These are phyloP conservation scores for Platyscapa corneri DNA, from an alignment of 1,140 invertebrate species.

Conservation along the genomic window DNA sequence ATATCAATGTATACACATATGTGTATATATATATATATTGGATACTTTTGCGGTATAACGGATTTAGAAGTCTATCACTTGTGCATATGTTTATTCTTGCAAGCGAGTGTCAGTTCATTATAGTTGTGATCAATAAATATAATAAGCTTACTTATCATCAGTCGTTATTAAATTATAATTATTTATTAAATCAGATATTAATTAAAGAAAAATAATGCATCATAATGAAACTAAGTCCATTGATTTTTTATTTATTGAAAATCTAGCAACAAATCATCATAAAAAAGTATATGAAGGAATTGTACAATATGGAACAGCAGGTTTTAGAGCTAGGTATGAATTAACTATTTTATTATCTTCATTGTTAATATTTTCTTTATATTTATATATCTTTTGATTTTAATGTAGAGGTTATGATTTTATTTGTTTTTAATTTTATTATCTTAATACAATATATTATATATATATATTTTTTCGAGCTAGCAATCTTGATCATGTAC, in stretches of 20 bases:
- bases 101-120: background rate
- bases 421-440: background rate
- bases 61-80: no score
- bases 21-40: background rate
- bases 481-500: slow-evolving; percentile 87
- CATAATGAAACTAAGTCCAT: background rate
- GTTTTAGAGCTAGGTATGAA: slow-evolving; percentile 79
- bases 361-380: background rate
- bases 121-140: background rate
- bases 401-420: background rate
- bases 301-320: slow-evolving; percentile 83
- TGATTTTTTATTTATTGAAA: slow-evolving; percentile 49
- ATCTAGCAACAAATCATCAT: slow-evolving; percentile 50
- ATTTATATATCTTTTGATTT: background rate
- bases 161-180: background rate
- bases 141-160: background rate
- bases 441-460: no score
- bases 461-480: slow-evolving; percentile 75
- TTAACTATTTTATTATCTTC: background rate
- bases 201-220: slow-evolving; percentile 18
- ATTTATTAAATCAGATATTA: background rate
- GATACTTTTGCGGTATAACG: background rate
- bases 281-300: slow-evolving; percentile 52
- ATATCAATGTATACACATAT: background rate
- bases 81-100: background rate